phyloP scores from a whole-genome alignment of 2,113 vertebrate species.

The Amblyopsis rosae region DNA sequence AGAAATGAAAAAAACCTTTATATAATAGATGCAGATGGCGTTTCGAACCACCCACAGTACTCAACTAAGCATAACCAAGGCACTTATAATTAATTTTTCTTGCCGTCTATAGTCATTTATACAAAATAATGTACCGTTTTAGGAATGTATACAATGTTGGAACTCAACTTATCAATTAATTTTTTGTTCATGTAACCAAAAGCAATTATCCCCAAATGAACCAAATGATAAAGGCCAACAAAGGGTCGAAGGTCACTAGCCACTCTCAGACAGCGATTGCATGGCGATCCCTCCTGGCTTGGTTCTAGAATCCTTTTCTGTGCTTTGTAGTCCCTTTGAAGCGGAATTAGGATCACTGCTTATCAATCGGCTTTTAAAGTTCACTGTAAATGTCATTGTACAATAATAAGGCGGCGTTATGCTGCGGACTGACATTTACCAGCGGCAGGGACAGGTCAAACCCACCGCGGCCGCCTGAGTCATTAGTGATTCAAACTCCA shows the following conservation, averaged over 20 bases:
- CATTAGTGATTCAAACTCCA: slow-evolving; percentile 44
- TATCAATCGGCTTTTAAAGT: slow-evolving; percentile 78
- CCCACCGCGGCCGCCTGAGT: slow-evolving; percentile 60
- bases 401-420: slow-evolving; percentile 75
- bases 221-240: too few relatives aligned
- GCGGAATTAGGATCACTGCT: slow-evolving; percentile 66
- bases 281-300: slow-evolving; percentile 30
- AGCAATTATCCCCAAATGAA: too few relatives aligned
- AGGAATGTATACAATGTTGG: too few relatives aligned
- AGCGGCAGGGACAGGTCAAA: slow-evolving; percentile 54
- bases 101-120: too few relatives aligned
- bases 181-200: too few relatives aligned
- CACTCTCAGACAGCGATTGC: slow-evolving; percentile 30
- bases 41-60: too few relatives aligned
- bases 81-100: too few relatives aligned
- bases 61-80: too few relatives aligned
- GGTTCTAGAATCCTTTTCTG: background rate
- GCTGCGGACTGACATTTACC: slow-evolving; percentile 75
- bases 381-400: slow-evolving; percentile 80
- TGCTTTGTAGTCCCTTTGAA: slow-evolving; percentile 67
- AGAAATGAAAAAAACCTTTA: too few relatives aligned
- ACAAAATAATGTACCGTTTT: too few relatives aligned
- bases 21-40: too few relatives aligned
- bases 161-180: too few relatives aligned
- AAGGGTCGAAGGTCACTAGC: slow-evolving; percentile 21